phyloP scores from a whole-genome alignment of 1,140 invertebrate genomes.

The Micrasema longulum region DNA sequence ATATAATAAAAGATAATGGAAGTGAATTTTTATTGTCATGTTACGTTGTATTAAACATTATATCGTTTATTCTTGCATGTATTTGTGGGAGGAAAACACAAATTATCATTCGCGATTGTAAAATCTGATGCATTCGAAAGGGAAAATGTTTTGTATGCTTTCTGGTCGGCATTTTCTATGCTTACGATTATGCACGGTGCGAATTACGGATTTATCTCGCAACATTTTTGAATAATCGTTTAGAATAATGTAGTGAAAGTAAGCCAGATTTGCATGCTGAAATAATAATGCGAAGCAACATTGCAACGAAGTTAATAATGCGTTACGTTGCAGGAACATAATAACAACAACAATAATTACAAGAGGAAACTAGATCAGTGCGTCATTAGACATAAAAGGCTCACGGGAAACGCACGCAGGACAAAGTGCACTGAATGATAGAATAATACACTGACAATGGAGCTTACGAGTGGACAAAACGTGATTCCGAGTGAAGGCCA shows the following conservation, averaged over 20 bases:
- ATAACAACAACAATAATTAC: background rate
- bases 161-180: too few relatives aligned
- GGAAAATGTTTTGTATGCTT: too few relatives aligned
- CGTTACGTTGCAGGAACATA: slow-evolving; percentile 6
- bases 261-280: slow-evolving; percentile 13
- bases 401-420: slow-evolving; percentile 8
- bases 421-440: too few relatives aligned
- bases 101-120: too few relatives aligned
- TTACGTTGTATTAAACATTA: too few relatives aligned
- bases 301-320: background rate
- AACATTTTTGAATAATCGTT: slow-evolving; percentile 29
- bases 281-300: slow-evolving; percentile 7
- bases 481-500: background rate
- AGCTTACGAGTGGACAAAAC: too few relatives aligned
- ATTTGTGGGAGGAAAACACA: too few relatives aligned
- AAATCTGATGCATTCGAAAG: too few relatives aligned
- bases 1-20: too few relatives aligned
- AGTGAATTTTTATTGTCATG: too few relatives aligned
- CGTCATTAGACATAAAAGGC: background rate
- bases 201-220: slow-evolving; percentile 22
- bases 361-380: slow-evolving; percentile 2
- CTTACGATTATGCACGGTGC: slow-evolving; percentile 3
- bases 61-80: too few relatives aligned
- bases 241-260: slow-evolving; percentile 34
- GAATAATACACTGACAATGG: background rate